These are phyloP conservation scores for Stercorarius parasiticus DNA, from an alignment of 2,113 vertebrate genomes.

Conservation along the genomic window DNA sequence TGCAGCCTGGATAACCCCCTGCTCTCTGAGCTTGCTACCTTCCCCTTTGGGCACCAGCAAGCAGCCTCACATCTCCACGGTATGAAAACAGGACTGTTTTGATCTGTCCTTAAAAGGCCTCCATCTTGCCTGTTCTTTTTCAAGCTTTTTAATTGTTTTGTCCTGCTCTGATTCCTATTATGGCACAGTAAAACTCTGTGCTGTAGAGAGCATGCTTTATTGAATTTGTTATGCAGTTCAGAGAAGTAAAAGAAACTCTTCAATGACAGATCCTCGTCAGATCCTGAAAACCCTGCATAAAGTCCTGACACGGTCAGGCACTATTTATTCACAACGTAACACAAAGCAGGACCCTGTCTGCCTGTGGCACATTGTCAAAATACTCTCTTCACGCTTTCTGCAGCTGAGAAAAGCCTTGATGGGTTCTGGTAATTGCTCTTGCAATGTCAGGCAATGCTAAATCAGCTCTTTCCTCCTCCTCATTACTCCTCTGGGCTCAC, in stretches of 20 bases:
- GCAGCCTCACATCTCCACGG: not conserved
- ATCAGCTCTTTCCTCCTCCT: not conserved
- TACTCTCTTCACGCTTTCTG: not conserved
- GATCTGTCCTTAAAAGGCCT: not conserved
- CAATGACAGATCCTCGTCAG: not conserved
- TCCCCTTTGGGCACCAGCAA: not conserved
- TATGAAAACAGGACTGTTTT: not conserved
- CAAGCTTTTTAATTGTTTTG: conserved; percentile 1
- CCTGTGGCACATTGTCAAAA: conserved; percentile 34
- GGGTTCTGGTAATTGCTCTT: conserved; percentile 8
- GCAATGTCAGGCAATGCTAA: not conserved
- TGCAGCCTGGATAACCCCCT: not conserved
- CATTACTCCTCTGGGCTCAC: not conserved
- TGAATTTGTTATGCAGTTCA: not conserved
- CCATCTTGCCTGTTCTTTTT: not conserved
- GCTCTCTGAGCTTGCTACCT: not conserved
- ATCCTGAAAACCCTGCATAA: not conserved
- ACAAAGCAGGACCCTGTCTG: conserved; percentile 44
- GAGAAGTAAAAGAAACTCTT: conserved; percentile 11
- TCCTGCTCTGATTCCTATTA: not conserved
- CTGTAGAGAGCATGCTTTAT: not conserved
- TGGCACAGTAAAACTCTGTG: not conserved
- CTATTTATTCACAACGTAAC: conserved; percentile 3
- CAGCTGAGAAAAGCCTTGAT: conserved; percentile 24
- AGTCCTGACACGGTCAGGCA: not conserved